These are phyloP conservation scores for Cryptocephalus primarius DNA, from an alignment of 2,888 invertebrate species.

Conservation along the genomic window DNA sequence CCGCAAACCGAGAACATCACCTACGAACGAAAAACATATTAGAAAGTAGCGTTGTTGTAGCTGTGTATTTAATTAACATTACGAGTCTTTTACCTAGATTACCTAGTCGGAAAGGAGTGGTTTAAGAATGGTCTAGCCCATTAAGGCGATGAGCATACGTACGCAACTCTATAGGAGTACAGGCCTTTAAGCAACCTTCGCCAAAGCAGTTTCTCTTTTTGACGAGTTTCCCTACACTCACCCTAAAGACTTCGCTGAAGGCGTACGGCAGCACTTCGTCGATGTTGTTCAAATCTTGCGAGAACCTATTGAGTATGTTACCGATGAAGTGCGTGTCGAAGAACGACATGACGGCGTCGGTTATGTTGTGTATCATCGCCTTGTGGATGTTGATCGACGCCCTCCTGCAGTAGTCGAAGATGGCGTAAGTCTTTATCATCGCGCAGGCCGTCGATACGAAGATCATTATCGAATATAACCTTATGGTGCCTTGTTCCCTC, in stretches of 20 bases:
- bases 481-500: constrained; percentile 10
- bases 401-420: constrained; percentile 73
- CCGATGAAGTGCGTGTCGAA: constrained; percentile 26
- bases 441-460: constrained; percentile 6
- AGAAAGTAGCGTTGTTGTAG: no score
- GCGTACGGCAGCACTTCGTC: constrained; percentile 21
- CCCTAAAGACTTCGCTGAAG: constrained; percentile 17
- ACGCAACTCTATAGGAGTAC: no score
- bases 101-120: no score
- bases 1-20: constrained; percentile 14
- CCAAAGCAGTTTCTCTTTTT: no score
- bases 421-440: constrained; percentile 32
- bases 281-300: constrained; percentile 22
- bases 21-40: constrained; percentile 6
- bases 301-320: constrained; percentile 25
- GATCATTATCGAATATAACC: constrained; percentile 15
- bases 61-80: no score
- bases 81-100: no score
- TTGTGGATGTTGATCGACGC: constrained; percentile 36
- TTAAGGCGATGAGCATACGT: no score
- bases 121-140: no score
- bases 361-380: constrained; percentile 18
- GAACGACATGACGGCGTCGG: constrained; percentile 23
- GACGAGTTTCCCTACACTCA: no score
- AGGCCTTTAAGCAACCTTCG: no score